phyloP scores from a whole-genome alignment of 2,797 vertebrate genomes.

The Alosa sapidissima region DNA sequence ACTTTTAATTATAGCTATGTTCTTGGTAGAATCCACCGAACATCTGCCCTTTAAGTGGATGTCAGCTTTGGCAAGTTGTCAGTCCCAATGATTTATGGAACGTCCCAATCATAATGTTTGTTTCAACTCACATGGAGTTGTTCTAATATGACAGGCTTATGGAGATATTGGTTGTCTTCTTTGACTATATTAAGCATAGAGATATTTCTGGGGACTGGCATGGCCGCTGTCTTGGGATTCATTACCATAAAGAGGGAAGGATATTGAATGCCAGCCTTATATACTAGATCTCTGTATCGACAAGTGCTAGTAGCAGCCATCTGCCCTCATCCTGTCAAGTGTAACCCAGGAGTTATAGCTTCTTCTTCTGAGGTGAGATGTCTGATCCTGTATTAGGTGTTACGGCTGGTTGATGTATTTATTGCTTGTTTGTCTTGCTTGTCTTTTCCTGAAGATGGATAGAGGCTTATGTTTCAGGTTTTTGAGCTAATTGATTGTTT shows the following conservation, averaged over 20 bases:
- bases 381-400: slow-evolving; percentile 8
- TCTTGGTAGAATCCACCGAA: not conserved
- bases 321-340: slow-evolving; percentile 13
- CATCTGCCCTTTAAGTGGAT: not conserved
- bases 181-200: slow-evolving; percentile 19
- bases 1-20: not conserved
- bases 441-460: not conserved
- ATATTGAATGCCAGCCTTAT: slow-evolving; percentile 24
- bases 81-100: not conserved
- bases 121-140: not conserved
- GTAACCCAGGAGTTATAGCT: slow-evolving; percentile 15
- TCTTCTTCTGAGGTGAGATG: slow-evolving; percentile 1
- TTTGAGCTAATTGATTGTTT: not conserved
- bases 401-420: not conserved
- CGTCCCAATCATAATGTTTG: slow-evolving; percentile 16
- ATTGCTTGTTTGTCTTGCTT: slow-evolving; percentile 12
- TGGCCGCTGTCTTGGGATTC: not conserved
- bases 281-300: slow-evolving; percentile 8
- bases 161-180: slow-evolving; percentile 18
- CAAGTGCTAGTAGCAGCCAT: not conserved
- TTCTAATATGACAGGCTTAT: slow-evolving; percentile 11
- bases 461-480: slow-evolving; percentile 2
- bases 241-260: slow-evolving; percentile 18
- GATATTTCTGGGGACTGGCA: slow-evolving; percentile 23
- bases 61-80: not conserved